A percentile compares a stretch with the other conserved stretches of the same genome.
Conservation (phyloP, 2,888 invertebrate species). For the Drosophila anceps region DNA sequence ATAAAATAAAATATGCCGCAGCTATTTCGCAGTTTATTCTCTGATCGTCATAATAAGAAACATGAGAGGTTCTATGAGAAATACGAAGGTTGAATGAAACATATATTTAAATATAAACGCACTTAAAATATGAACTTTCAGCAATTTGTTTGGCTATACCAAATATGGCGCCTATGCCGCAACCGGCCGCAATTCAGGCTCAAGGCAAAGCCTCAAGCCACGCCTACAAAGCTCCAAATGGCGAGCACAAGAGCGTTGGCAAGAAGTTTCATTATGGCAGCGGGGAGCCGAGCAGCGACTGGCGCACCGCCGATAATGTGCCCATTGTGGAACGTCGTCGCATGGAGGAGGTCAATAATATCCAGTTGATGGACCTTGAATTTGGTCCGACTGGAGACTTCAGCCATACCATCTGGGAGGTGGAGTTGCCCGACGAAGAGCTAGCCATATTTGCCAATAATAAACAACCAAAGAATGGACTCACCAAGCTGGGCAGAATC, state of each 20-base stretch:
- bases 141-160: constrained; percentile 26
- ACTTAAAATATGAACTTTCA: neutral
- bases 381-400: constrained; percentile 22
- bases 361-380: constrained; percentile 52
- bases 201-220: neutral
- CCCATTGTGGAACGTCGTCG: constrained; percentile 59
- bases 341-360: constrained; percentile 38
- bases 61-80: constrained; percentile 35
- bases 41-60: constrained; percentile 53
- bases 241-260: neutral
- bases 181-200: neutral
- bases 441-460: neutral
- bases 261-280: constrained; percentile 47
- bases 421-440: constrained; percentile 34
- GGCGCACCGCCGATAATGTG: constrained; percentile 58
- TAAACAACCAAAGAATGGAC: neutral
- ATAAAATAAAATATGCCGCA: constrained; percentile 42
- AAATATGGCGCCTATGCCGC: constrained; percentile 28
- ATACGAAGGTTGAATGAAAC: constrained; percentile 51
- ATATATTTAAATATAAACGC: no score
- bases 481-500: constrained; percentile 38
- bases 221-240: neutral
- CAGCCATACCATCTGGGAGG: constrained; percentile 62
- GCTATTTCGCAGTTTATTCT: constrained; percentile 53
- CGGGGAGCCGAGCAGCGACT: constrained; percentile 40